Conservation (phyloP, 2,797 vertebrate species). For the Hafferia zeledoni region DNA sequence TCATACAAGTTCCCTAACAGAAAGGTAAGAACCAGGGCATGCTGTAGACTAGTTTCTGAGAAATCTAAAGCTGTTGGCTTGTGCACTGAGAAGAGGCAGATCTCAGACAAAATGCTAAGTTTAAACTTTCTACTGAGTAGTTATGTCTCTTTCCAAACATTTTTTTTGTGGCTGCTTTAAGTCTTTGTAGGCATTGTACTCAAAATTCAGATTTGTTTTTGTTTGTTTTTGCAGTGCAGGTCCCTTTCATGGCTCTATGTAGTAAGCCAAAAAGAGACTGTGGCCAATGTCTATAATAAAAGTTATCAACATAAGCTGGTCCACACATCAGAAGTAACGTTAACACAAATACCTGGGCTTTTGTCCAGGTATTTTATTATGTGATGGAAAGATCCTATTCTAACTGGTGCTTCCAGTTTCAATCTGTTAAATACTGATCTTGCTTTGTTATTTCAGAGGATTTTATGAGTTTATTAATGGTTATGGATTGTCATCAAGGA, state of each 20-base stretch:
- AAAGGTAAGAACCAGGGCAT: background rate
- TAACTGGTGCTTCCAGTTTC: background rate
- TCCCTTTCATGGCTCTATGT: background rate
- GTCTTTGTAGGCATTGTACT: background rate
- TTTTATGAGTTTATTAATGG: background rate
- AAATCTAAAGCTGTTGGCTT: background rate
- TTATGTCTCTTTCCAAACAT: background rate
- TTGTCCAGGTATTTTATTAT: background rate
- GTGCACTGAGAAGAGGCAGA: background rate
- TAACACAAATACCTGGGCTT: background rate
- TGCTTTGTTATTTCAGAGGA: background rate
- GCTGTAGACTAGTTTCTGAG: background rate
- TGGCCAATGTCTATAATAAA: background rate
- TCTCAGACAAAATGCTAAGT: background rate
- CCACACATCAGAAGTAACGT: background rate
- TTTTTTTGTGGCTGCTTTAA: background rate
- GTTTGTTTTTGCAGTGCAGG: background rate
- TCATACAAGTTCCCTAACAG: background rate
- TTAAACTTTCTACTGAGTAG: background rate
- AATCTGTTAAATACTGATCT: background rate
- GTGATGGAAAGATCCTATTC: background rate
- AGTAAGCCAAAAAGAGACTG: background rate
- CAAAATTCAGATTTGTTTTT: background rate
- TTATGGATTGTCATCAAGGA: background rate
- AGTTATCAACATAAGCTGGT: background rate